A percentile compares a stretch with the other conserved stretches of the same genome.
Conservation (phyloP, 2,797 vertebrate species). For the Lagothrix lagotricha region DNA sequence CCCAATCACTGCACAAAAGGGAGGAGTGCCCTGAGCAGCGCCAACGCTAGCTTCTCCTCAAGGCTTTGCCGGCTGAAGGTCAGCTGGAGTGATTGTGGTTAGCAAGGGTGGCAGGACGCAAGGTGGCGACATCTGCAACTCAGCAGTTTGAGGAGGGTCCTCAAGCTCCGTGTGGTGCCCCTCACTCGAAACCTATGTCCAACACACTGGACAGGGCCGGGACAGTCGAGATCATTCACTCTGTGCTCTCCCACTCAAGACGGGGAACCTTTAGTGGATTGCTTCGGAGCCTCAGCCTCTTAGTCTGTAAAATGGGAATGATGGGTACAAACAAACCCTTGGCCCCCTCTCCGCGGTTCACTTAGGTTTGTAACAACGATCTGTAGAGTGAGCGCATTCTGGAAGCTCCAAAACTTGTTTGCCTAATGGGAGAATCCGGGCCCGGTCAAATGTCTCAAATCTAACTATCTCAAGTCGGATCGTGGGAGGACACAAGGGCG, state of each 20-base stretch:
- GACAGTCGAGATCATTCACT: background rate
- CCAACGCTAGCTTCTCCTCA: accelerated
- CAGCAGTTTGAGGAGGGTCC: too few relatives aligned
- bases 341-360: background rate
- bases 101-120: background rate
- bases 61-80: background rate
- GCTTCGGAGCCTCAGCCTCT: background rate
- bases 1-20: background rate
- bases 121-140: background rate
- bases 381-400: background rate
- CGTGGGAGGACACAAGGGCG: background rate
- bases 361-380: background rate
- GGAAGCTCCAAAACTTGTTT: background rate
- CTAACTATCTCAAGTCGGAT: background rate
- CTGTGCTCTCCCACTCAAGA: background rate
- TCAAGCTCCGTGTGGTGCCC: background rate
- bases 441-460: background rate
- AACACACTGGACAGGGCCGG: too few relatives aligned
- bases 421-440: background rate
- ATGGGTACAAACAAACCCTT: background rate
- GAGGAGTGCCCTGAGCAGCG: background rate
- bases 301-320: background rate
- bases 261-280: background rate
- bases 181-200: background rate
- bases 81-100: background rate